Conservation (phyloP, 2,797 vertebrate genomes). For the Leucoraja ocellata region DNA sequence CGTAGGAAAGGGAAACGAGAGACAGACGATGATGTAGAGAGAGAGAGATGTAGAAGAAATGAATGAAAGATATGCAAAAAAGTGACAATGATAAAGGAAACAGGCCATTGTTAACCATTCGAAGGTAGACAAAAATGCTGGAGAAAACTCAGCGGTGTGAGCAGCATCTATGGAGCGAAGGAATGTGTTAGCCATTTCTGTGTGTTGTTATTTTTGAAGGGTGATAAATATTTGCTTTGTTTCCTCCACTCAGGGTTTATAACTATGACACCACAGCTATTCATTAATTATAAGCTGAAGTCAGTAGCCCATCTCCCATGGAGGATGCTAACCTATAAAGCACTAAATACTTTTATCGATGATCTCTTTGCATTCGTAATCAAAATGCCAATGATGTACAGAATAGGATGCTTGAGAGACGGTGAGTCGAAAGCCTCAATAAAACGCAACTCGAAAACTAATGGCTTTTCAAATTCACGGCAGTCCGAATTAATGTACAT, state of each 20-base stretch:
- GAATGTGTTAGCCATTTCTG: no score
- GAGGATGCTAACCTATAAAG: slow-evolving; percentile 97
- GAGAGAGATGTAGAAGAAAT: no score
- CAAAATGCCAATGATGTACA: slow-evolving; percentile 98
- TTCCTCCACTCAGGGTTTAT: slow-evolving; percentile 74
- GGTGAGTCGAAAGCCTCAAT: slow-evolving; percentile 55
- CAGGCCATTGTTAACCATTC: no score
- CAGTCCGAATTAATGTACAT: not conserved
- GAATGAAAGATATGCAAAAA: no score
- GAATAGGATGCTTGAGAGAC: slow-evolving; percentile 91
- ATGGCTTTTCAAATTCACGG: not conserved
- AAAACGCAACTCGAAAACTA: not conserved
- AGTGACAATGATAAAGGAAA: no score
- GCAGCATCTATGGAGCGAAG: no score
- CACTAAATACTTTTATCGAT: slow-evolving; percentile 95
- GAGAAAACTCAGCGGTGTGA: no score
- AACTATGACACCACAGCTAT: slow-evolving; percentile 94
- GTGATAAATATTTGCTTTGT: not conserved
- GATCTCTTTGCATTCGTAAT: slow-evolving; percentile 96
- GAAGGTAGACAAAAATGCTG: no score
- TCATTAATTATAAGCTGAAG: slow-evolving; percentile 97
- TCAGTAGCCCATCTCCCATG: slow-evolving; percentile 93
- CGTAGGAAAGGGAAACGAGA: no score
- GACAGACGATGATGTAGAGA: no score
- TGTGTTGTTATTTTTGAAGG: not conserved